Base-by-base conservation (phyloP, 2,113 vertebrate species). In the Morphnarchus princeps region DNA sequence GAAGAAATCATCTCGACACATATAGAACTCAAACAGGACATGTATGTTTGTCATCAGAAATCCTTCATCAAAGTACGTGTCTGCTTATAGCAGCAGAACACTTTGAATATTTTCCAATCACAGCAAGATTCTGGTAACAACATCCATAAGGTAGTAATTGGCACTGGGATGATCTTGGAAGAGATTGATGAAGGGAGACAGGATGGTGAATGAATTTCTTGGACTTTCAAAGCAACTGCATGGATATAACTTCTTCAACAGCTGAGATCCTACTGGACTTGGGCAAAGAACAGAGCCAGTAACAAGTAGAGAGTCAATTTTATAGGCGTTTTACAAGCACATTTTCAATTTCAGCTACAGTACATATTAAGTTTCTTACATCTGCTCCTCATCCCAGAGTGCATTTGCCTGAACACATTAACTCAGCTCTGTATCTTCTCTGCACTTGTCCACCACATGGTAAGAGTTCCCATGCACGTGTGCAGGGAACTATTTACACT, bases 391-490 rank as follows among this genome's bases (percentile, higher is more conserved):
- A 52, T 9, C 54, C 84, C 76, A 17, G 54, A 25, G 24, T 2
- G 7, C 2, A 5, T 9, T 71, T 52, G 40, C 59, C 57, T 58
- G 36, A 28, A 74, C 72, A 34, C 31, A 14, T 29, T 1, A 58
- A 16, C 59, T 36, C 43, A 14, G 7, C 28, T 24, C 32, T 11
- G 18, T 4, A 6, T 16, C 63, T 78, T 72, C 71, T 79, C 49
- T 38, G 47, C 19, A 11, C 76, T 83, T 62, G 7, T 20, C 45
- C 72, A 65, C 8, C 76, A 7, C 29, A 0, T 0, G 25, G 6
- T 1, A 4, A 5, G 73, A 21, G 79, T 0, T 50, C 54, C 34
- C 20, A 32, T 13, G 20, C 24, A 29, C 0, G 1, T 6, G 10
- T 4, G 55, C 78, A 65, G 69, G 62, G 24, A 78, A 36, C 25